These are phyloP conservation scores for Yponomeuta sedellus DNA, from an alignment of 2,888 invertebrate species.

Conservation along the genomic window DNA sequence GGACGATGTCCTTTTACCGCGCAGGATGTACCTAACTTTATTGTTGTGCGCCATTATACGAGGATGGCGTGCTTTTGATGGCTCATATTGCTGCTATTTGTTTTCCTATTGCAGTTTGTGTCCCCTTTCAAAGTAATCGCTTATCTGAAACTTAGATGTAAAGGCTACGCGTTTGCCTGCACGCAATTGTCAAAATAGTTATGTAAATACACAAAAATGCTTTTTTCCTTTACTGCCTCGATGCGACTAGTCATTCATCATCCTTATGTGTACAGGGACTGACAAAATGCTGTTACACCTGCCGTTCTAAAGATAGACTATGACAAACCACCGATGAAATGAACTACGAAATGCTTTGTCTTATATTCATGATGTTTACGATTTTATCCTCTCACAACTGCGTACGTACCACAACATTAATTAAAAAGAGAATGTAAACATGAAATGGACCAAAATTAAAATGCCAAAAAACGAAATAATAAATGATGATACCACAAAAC, in stretches of 20 bases:
- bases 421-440: background rate
- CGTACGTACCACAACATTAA: background rate
- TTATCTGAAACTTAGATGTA: background rate
- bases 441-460: conserved; percentile 11
- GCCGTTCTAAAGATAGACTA: too few relatives aligned
- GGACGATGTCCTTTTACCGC: conserved; percentile 59
- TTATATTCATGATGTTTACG: conserved; percentile 20
- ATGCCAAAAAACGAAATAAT: background rate
- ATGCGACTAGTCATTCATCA: conserved; percentile 29
- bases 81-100: background rate
- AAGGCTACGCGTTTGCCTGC: background rate
- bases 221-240: conserved; percentile 18
- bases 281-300: conserved; percentile 32
- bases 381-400: background rate
- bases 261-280: conserved; percentile 29
- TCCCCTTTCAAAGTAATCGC: background rate
- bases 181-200: background rate
- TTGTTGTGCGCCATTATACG: conserved; percentile 29
- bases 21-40: conserved; percentile 56
- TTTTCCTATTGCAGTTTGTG: background rate
- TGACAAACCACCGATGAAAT: too few relatives aligned
- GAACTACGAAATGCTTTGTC: conserved; percentile 10
- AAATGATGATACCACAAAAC: conserved; percentile 17
- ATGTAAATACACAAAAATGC: background rate
- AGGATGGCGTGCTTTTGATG: conserved; percentile 10